Conservation (phyloP, 2,113 vertebrate species). For the Apistogramma diplotaenia region DNA sequence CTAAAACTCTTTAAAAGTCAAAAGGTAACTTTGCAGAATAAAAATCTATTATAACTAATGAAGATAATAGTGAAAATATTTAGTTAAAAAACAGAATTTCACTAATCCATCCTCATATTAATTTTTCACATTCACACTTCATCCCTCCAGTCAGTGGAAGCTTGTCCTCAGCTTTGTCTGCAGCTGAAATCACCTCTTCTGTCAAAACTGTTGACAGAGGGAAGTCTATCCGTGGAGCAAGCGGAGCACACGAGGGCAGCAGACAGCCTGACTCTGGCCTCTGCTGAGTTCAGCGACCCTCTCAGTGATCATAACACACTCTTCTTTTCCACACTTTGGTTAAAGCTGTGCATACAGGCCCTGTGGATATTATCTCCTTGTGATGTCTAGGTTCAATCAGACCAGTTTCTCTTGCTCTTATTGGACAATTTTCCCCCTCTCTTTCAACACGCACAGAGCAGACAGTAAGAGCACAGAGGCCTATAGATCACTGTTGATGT, state of each 20-base stretch:
- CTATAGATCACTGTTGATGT: constrained; percentile 86
- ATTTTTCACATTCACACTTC: constrained; percentile 2
- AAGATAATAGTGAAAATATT: no score
- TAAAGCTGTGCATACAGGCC: not conserved
- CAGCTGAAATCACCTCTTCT: constrained; percentile 14
- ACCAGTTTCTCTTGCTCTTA: not conserved
- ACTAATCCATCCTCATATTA: not conserved
- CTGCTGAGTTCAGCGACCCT: constrained; percentile 34
- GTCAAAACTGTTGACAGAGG: constrained; percentile 25
- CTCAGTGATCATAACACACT: constrained; percentile 15
- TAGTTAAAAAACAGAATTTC: not conserved
- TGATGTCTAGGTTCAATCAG: not conserved
- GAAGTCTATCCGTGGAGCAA: constrained; percentile 13
- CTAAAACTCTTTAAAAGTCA: no score
- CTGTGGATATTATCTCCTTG: not conserved
- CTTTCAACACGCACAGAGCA: constrained; percentile 67
- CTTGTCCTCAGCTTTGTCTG: constrained; percentile 3
- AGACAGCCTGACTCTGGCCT: constrained; percentile 47
- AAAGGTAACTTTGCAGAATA: no score
- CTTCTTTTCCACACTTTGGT: constrained; percentile 23
- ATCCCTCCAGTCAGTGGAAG: not conserved
- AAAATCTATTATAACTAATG: no score
- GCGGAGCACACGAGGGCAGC: constrained; percentile 57
- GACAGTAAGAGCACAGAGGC: constrained; percentile 74
- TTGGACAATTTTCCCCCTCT: not conserved